Conservation (phyloP, 2,888 invertebrate genomes). For the Melinaea menophilus region DNA sequence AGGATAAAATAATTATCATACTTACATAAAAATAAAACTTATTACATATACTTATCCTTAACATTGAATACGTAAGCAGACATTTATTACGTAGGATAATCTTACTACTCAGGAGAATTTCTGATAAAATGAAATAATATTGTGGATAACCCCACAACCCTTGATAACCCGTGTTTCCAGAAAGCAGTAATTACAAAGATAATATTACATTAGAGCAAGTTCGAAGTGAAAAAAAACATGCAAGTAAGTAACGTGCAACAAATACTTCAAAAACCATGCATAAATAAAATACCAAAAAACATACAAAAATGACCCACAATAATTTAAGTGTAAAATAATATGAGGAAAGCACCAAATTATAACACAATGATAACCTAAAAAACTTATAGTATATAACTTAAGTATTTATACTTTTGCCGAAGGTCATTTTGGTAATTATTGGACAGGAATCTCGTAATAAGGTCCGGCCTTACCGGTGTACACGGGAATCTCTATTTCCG, state of each 20-base stretch:
- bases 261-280: not conserved
- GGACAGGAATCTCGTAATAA: constrained; percentile 2
- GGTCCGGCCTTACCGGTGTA: constrained; percentile 58
- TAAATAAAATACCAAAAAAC: not conserved
- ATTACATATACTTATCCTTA: not conserved
- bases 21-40: not conserved
- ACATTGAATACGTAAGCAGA: constrained; percentile 1
- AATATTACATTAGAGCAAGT: constrained; percentile 7
- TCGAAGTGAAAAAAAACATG: constrained; percentile 11
- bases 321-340: too few relatives aligned
- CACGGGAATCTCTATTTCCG: constrained; percentile 41
- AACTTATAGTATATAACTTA: not conserved
- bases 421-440: too few relatives aligned
- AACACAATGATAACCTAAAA: constrained; percentile 12
- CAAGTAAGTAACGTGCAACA: constrained; percentile 33
- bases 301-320: constrained; percentile 14
- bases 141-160: not conserved
- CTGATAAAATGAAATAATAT: not conserved
- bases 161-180: not conserved
- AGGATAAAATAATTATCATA: not conserved
- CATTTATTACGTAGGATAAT: not conserved
- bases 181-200: constrained; percentile 4
- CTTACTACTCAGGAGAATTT: not conserved
- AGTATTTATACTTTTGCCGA: too few relatives aligned
- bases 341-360: too few relatives aligned